These are phyloP conservation scores for Euwallacea similis DNA, from an alignment of 1,140 invertebrate species.

Conservation along the genomic window DNA sequence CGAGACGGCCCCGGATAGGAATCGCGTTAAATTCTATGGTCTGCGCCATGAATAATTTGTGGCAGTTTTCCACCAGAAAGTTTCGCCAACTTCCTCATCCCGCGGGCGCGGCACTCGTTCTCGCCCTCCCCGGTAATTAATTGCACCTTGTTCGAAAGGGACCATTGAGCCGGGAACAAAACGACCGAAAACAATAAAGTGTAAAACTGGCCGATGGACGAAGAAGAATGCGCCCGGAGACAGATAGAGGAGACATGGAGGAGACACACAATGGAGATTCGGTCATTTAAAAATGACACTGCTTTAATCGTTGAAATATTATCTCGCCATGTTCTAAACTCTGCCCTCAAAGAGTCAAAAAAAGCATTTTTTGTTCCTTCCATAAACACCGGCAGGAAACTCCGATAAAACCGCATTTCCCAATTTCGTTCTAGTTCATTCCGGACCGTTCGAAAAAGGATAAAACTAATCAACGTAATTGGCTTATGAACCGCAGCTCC, in stretches of 20 bases:
- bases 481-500: conserved; percentile 2
- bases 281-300: no score
- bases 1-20: not conserved
- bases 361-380: not conserved
- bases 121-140: not conserved
- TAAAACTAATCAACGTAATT: conserved; percentile 22
- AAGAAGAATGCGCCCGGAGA: no score
- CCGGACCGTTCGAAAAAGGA: conserved; percentile 3
- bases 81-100: conserved; percentile 19
- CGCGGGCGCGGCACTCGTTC: conserved; percentile 10
- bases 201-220: no score
- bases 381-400: conserved; percentile 1
- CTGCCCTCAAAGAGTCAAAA: no score
- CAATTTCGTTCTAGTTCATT: not conserved
- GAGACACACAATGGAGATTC: no score
- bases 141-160: no score
- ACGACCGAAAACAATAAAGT: no score
- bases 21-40: conserved; percentile 29
- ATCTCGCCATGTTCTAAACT: no score
- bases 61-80: conserved; percentile 28
- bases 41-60: conserved; percentile 31
- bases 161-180: no score
- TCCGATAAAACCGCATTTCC: conserved; percentile 10
- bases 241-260: no score
- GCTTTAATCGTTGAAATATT: no score